Conservation (phyloP, 2,888 invertebrate species). For the Malacosoma neustria region DNA sequence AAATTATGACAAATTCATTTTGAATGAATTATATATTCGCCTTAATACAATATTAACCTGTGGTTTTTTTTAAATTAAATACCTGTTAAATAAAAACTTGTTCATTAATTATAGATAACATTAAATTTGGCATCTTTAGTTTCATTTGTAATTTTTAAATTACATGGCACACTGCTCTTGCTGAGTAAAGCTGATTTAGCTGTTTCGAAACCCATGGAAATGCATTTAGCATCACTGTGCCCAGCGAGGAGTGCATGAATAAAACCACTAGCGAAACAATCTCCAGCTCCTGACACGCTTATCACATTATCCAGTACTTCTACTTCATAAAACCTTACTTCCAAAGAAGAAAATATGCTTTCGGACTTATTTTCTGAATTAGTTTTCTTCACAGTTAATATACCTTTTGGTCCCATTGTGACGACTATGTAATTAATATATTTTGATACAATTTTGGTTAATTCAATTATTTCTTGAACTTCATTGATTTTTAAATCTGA, state of each 20-base stretch:
- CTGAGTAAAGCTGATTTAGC: conserved; percentile 76
- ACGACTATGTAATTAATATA: conserved; percentile 75
- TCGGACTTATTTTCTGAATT: conserved; percentile 1
- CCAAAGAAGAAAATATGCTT: conserved; percentile 8
- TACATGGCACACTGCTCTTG: conserved; percentile 73
- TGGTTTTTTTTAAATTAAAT: too few species aligned
- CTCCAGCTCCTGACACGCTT: conserved; percentile 90
- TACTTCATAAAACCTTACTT: conserved; percentile 46
- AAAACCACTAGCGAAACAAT: conserved; percentile 83
- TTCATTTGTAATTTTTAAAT: conserved; percentile 14
- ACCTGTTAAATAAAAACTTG: too few species aligned
- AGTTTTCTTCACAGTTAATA: conserved; percentile 53
- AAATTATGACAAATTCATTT: too few species aligned
- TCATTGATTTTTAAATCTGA: conserved; percentile 21
- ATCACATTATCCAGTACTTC: conserved; percentile 56
- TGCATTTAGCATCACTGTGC: conserved; percentile 70
- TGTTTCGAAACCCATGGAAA: conserved; percentile 76
- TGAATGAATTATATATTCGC: too few species aligned
- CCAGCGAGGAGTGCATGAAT: conserved; percentile 77
- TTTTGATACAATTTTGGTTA: conserved; percentile 50
- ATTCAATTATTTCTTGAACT: conserved; percentile 31
- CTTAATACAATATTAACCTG: too few species aligned
- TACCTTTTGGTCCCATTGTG: conserved; percentile 77
- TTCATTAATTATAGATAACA: neutral
- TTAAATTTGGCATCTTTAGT: neutral